phyloP scores from a whole-genome alignment of 1,140 invertebrate genomes.

The Drosophila sproati region DNA sequence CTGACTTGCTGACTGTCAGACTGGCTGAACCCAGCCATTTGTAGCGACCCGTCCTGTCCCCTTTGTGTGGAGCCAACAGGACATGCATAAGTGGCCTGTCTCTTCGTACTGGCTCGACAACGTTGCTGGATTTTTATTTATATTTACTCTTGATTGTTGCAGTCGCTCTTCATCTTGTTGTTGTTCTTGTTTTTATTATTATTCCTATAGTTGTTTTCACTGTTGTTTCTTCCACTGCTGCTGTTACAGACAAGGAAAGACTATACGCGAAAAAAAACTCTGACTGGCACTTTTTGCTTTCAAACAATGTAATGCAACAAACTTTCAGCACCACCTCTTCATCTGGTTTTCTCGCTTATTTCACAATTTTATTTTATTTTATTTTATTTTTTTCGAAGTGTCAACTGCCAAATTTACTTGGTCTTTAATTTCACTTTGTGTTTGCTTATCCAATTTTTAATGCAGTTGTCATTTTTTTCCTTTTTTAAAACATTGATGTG shows the following conservation, averaged over 20 bases:
- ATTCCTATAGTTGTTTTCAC: constrained; percentile 18
- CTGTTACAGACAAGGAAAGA: constrained; percentile 59
- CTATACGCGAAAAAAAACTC: constrained; percentile 33
- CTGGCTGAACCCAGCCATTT: background rate
- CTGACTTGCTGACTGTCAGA: constrained; percentile 12
- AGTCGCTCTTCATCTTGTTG: constrained; percentile 41
- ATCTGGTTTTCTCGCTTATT: background rate
- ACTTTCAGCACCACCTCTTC: constrained; percentile 16
- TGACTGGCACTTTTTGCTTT: constrained; percentile 49
- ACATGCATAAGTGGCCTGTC: constrained; percentile 74
- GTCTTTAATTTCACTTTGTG: constrained; percentile 51
- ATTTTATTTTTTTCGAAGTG: constrained; percentile 55
- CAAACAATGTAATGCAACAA: constrained; percentile 66
- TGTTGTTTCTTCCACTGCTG: background rate
- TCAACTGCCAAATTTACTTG: constrained; percentile 57
- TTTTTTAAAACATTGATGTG: constrained; percentile 50
- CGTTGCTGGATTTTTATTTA: constrained; percentile 69
- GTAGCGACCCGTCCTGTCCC: constrained; percentile 17
- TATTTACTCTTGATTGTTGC: constrained; percentile 78
- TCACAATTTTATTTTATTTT: constrained; percentile 40
- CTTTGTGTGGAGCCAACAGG: constrained; percentile 65
- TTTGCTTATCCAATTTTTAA: constrained; percentile 40
- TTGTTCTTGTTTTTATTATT: background rate
- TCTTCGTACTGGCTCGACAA: constrained; percentile 47
- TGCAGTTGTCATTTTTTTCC: constrained; percentile 39